Conservation (phyloP, 2,888 invertebrate species). For the Melanotus villosus region DNA sequence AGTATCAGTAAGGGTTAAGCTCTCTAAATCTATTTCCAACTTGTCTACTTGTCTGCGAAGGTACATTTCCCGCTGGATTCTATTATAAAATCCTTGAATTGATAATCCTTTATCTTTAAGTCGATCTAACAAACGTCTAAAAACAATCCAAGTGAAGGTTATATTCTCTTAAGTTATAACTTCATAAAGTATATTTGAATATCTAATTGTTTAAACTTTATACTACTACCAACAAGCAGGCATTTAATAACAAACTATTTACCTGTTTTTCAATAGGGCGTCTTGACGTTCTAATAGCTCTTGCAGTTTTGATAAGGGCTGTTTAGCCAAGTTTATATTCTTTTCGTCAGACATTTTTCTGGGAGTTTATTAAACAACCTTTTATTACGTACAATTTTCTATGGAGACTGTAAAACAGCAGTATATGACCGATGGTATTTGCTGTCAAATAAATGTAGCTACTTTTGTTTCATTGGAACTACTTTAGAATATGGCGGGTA, state of each 20-base stretch:
- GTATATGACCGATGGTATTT: too few relatives aligned
- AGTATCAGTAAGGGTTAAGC: conserved; percentile 17
- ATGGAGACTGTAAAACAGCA: too few relatives aligned
- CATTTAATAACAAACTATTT: too few relatives aligned
- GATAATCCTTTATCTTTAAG: conserved; percentile 36
- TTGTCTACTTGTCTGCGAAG: conserved; percentile 15
- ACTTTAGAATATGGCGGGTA: too few relatives aligned
- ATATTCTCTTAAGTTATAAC: too few relatives aligned
- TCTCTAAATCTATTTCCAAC: conserved; percentile 13
- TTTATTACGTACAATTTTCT: too few relatives aligned
- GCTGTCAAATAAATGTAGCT: too few relatives aligned
- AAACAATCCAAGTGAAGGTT: neutral
- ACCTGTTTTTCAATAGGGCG: conserved; percentile 32
- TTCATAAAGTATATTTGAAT: too few relatives aligned
- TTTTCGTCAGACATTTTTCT: conserved; percentile 30
- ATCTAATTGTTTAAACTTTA: too few relatives aligned
- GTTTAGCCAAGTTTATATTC: conserved; percentile 27
- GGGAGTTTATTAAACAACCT: too few relatives aligned
- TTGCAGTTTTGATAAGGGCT: conserved; percentile 26
- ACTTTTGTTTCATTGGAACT: too few relatives aligned
- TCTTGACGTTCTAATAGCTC: conserved; percentile 35
- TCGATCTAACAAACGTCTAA: conserved; percentile 26
- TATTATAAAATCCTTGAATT: conserved; percentile 15
- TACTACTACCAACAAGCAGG: too few relatives aligned
- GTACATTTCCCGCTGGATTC: conserved; percentile 34